Percentiles rank a stretch among this genome's conserved stretches.
Conservation (phyloP, 2,888 invertebrate genomes). For the Cheiracanthium punctorium region DNA sequence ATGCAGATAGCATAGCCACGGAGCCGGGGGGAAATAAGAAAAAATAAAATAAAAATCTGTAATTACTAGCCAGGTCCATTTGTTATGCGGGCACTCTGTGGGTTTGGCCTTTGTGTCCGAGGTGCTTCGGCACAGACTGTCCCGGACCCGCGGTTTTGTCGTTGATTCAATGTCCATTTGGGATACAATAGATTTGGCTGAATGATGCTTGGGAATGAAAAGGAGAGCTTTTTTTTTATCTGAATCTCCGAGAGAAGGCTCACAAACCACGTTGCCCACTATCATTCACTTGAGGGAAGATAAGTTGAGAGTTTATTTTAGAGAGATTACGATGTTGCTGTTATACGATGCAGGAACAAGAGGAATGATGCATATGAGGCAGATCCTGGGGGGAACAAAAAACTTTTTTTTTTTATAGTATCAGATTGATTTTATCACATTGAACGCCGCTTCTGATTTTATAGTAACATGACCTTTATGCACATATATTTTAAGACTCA, state of each 20-base stretch:
- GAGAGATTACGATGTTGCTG: background rate
- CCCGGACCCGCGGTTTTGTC: slow-evolving; percentile 1
- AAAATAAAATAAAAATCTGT: slow-evolving; percentile 27
- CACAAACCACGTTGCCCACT: background rate
- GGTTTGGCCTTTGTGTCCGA: slow-evolving; percentile 11
- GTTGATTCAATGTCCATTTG: slow-evolving; percentile 7
- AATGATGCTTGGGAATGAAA: background rate
- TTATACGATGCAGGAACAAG: too few species aligned
- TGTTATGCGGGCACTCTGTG: slow-evolving; percentile 50
- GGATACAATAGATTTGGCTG: background rate
- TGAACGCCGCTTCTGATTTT: too few species aligned
- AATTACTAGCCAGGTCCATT: slow-evolving; percentile 53
- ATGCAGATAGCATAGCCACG: slow-evolving; percentile 42
- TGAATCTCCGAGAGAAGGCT: background rate
- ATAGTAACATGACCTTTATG: too few species aligned
- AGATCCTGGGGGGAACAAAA: too few species aligned
- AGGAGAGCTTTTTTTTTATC: background rate
- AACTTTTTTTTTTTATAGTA: too few species aligned
- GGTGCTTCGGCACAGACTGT: background rate
- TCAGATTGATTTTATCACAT: too few species aligned
- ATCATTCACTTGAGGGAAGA: background rate
- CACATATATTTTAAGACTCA: too few species aligned
- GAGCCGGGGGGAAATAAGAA: background rate
- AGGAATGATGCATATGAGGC: too few species aligned
- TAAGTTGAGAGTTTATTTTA: background rate